Evolutionary conservation across 2,888 invertebrate genomes (phyloP).

Genomic region (Agrotis segetum): DNA sequence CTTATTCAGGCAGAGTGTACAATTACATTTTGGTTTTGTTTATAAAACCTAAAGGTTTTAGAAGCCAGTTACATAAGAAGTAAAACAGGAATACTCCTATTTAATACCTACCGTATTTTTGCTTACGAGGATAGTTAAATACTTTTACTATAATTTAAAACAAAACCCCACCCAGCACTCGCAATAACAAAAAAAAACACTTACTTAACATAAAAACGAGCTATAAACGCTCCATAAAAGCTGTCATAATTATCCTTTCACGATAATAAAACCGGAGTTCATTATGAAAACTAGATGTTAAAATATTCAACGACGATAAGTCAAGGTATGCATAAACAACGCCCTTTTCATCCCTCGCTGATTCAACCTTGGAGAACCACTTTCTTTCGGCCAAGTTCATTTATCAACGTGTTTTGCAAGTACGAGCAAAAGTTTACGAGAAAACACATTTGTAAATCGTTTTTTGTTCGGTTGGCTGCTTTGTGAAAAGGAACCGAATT

Average conservation of each 20-base stretch:
- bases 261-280: conserved; percentile 50
- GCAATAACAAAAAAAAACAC: conserved; percentile 2
- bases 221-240: conserved; percentile 42
- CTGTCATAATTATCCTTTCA: conserved; percentile 45
- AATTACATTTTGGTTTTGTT: no score
- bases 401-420: conserved; percentile 60
- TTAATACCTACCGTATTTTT: not conserved
- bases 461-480: not conserved
- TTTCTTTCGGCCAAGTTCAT: conserved; percentile 54
- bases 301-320: conserved; percentile 67
- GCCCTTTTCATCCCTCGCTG: conserved; percentile 61
- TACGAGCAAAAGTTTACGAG: conserved; percentile 24
- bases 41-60: no score
- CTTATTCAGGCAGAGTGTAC: no score
- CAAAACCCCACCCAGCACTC: not conserved
- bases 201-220: conserved; percentile 38
- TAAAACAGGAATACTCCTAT: not conserved
- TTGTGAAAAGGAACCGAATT: conserved; percentile 5
- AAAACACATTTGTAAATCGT: conserved; percentile 21
- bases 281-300: conserved; percentile 60
- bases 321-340: conserved; percentile 68
- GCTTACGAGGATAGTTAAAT: not conserved
- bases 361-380: conserved; percentile 61
- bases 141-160: not conserved
- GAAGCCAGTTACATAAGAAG: not conserved